Evolutionary conservation across 2,888 invertebrate species (phyloP).

Genomic region (Furcula furcula): DNA sequence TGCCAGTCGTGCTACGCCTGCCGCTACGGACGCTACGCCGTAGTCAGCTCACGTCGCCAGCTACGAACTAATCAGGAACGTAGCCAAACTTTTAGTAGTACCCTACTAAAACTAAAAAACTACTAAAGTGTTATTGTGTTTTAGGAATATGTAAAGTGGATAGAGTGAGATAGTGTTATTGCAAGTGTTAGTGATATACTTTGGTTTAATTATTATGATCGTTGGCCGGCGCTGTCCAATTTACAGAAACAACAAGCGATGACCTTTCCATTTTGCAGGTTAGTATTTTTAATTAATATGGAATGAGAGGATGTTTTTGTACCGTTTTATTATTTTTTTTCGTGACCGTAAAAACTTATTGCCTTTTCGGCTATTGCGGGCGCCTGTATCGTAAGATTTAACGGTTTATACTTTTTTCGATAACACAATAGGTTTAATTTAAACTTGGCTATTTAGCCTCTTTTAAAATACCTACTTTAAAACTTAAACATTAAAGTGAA

Average conservation of each 20-base stretch:
- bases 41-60: slow-evolving; percentile 35
- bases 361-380: slow-evolving; percentile 13
- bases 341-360: slow-evolving; percentile 23
- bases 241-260: slow-evolving; percentile 61
- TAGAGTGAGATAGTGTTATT: slow-evolving; percentile 40
- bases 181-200: slow-evolving; percentile 41
- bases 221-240: slow-evolving; percentile 44
- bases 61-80: slow-evolving; percentile 39
- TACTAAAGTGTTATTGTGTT: slow-evolving; percentile 33
- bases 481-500: too few species aligned
- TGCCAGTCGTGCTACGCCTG: slow-evolving; percentile 60
- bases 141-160: slow-evolving; percentile 32
- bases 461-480: too few species aligned
- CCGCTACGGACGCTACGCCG: slow-evolving; percentile 56
- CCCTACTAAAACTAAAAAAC: too few species aligned
- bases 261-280: slow-evolving; percentile 71
- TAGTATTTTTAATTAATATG: slow-evolving; percentile 67
- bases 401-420: too few species aligned
- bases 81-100: slow-evolving; percentile 35
- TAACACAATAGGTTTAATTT: too few species aligned
- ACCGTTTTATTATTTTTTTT: slow-evolving; percentile 15
- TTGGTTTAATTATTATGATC: slow-evolving; percentile 44
- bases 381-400: too few species aligned
- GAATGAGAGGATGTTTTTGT: slow-evolving; percentile 30
- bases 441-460: too few species aligned